phyloP scores from a whole-genome alignment of 2,888 invertebrate genomes.

The Clanis bilineata region DNA sequence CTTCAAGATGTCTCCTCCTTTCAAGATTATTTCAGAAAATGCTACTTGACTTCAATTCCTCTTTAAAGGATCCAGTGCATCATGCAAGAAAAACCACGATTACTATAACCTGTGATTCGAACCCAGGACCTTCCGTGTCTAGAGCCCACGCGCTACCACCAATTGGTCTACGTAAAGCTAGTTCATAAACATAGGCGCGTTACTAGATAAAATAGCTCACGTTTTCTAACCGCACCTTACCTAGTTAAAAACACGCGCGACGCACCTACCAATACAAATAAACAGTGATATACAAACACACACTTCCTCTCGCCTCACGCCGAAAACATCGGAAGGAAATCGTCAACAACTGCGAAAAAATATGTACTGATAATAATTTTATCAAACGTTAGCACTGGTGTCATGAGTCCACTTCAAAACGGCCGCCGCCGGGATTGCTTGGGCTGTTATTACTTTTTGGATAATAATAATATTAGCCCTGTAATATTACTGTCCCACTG shows the following conservation, averaged over 20 bases:
- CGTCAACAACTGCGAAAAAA: not conserved
- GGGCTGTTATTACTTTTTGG: not conserved
- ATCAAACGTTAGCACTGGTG: not conserved
- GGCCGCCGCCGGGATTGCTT: not conserved
- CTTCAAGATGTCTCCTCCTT: too few relatives aligned
- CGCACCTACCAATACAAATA: not conserved
- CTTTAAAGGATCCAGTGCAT: too few relatives aligned
- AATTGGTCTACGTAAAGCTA: too few relatives aligned
- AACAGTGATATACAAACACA: not conserved
- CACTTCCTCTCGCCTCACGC: not conserved
- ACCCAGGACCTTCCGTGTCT: too few relatives aligned
- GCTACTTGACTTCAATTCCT: too few relatives aligned
- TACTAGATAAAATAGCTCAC: not conserved
- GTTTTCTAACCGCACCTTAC: not conserved
- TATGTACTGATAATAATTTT: not conserved
- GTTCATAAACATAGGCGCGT: too few relatives aligned
- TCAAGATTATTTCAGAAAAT: too few relatives aligned
- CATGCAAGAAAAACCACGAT: too few relatives aligned
- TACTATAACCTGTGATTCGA: too few relatives aligned
- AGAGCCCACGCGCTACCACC: too few relatives aligned
- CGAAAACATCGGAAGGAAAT: conserved; percentile 6
- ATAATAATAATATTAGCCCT: too few relatives aligned
- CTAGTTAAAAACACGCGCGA: not conserved
- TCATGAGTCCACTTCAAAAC: not conserved
- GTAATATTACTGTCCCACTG: too few relatives aligned